Base-by-base conservation (phyloP, 1,140 invertebrate species). In the Neoseiulus cucumeris region DNA sequence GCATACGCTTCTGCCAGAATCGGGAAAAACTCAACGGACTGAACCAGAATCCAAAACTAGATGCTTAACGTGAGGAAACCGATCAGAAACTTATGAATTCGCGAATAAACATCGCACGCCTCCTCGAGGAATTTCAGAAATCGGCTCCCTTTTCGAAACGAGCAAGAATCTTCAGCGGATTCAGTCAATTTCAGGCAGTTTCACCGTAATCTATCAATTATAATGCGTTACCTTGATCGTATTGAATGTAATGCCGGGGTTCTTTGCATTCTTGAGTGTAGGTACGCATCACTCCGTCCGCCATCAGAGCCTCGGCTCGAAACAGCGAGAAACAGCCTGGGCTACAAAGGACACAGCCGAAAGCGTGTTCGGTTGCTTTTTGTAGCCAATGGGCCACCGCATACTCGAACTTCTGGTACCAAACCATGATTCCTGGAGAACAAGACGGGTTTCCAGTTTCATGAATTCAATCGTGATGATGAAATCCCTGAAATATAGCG, bases 391-490 rank as follows among this genome's bases (percentile, higher is more conserved):
- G 82, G 45, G 81, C 80, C 66, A 83, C 78, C 7, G 83, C 83
- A 70, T 83, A 83, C 70, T 83, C 82, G 72, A 83, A 83, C 70
- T 81, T 83, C 72, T 83, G 82, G 70, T 83, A 83, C 82, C 82
- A 83, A 1, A 80, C 77, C 76, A 82, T 79, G 0, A 78, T 76
- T 45, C 79, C 78, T 76, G 67, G 64, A 55, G 18, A 6, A 17
- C 12, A 44, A 14, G n/a, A n/a, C n/a, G n/a, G n/a, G n/a, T n/a
- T n/a, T n/a, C n/a, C n/a, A n/a, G n/a, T n/a, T n/a, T n/a, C n/a
- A n/a, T n/a, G n/a, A n/a, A n/a, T n/a, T 39, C 33, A 39, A 4
- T 39, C 33, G 33, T 39, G 4, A 42, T 28, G n/a, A 64, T 7
- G 17, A 67, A 4, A 44, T 33, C 4, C 7, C 59, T 29, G 65